phyloP scores from a whole-genome alignment of 2,113 vertebrate genomes.

The Eudyptes chrysolophus region DNA sequence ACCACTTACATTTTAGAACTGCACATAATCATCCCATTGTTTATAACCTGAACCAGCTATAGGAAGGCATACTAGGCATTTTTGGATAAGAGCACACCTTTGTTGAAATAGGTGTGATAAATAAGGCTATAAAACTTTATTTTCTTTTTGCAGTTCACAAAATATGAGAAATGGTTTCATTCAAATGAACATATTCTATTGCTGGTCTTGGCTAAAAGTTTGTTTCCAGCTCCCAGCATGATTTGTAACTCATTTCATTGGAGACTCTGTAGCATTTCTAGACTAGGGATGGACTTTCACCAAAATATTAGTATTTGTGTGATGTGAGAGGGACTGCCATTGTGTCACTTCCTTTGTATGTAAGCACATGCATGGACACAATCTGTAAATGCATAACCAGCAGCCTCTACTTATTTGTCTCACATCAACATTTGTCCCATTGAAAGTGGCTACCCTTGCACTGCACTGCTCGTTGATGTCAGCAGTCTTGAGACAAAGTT shows the following conservation, averaged over 20 bases:
- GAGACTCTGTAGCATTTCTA: neutral
- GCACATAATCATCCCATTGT: neutral
- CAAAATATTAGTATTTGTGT: neutral
- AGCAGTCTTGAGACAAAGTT: neutral
- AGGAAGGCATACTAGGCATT: neutral
- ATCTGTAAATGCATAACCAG: neutral
- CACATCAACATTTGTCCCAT: accelerated
- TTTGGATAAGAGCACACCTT: neutral
- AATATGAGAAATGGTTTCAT: neutral
- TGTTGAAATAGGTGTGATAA: neutral
- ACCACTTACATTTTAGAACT: neutral
- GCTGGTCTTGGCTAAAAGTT: neutral
- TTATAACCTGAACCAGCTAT: neutral
- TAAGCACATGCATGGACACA: neutral
- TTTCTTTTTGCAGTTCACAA: neutral
- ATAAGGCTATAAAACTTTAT: neutral
- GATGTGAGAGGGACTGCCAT: neutral
- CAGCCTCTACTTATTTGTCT: neutral
- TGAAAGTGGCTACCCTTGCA: neutral
- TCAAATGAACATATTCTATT: neutral
- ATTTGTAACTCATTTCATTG: neutral
- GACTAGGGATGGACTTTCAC: neutral
- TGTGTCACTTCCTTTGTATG: neutral
- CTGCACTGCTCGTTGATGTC: neutral
- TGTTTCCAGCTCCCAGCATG: neutral